phyloP scores from a whole-genome alignment of 2,113 vertebrate species.

The Xyliphius kryptos region DNA sequence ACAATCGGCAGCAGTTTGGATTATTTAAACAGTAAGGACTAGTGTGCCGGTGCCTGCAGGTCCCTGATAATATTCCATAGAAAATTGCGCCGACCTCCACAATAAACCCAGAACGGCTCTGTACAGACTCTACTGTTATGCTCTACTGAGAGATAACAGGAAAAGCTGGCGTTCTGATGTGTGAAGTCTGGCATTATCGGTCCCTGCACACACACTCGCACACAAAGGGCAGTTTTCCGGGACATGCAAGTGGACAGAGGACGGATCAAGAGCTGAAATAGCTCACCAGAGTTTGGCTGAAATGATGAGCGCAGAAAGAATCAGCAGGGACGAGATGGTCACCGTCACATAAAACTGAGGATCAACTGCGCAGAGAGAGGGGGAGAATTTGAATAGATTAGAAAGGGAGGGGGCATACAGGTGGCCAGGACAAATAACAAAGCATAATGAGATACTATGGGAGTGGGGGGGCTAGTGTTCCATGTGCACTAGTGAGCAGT shows the following conservation, averaged over 20 bases:
- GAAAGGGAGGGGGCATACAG: not conserved
- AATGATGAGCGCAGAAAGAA: slow-evolving; percentile 66
- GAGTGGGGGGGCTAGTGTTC: too few relatives aligned
- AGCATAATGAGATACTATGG: not conserved
- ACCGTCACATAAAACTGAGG: slow-evolving; percentile 77
- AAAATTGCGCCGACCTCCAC: slow-evolving; percentile 2
- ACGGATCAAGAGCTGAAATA: slow-evolving; percentile 21
- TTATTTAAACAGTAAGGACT: slow-evolving; percentile 9
- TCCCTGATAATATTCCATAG: not conserved
- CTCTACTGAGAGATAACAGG: slow-evolving; percentile 10
- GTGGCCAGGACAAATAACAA: not conserved
- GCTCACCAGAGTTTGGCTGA: slow-evolving; percentile 74
- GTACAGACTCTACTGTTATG: slow-evolving; percentile 5
- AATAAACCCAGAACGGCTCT: not conserved
- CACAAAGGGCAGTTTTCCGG: not conserved
- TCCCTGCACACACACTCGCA: slow-evolving; percentile 26
- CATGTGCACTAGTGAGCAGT: slow-evolving; percentile 4
- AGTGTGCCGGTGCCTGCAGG: not conserved
- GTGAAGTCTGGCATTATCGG: slow-evolving; percentile 36
- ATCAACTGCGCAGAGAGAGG: slow-evolving; percentile 62
- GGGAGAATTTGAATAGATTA: slow-evolving; percentile 31
- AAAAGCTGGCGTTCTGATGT: slow-evolving; percentile 32
- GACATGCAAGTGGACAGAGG: not conserved
- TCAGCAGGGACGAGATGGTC: slow-evolving; percentile 71
- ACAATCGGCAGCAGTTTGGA: not conserved